Base-by-base conservation (phyloP, 2,888 invertebrate genomes). In the Caenorhabditis sinica region DNA sequence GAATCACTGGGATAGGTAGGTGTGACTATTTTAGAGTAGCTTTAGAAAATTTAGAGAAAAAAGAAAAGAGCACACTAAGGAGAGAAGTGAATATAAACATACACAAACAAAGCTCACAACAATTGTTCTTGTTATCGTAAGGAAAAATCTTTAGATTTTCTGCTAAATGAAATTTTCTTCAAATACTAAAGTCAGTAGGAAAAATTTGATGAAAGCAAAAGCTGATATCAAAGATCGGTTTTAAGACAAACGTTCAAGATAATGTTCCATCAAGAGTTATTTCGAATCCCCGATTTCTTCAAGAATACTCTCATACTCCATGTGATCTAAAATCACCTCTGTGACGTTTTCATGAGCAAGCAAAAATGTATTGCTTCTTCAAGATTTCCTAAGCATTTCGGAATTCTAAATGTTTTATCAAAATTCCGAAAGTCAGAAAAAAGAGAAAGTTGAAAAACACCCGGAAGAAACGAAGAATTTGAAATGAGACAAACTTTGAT, bases 1-100 rank as follows among this genome's bases (percentile, higher is more conserved):
- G 72, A 71, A 76, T 63, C 73, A 73, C 73, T 74, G 43, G 20
- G 73, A 63, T 51, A 40, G 28, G 28, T 53, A 51, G 25, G 28
- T 25, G 66, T 66, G 30, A 69, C 56, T 69, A 56, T 56, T 68
- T 53, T 0, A 28, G 49, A 20, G 28, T 49, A 30, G 20, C n/a
- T 28, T 60, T 6, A 13, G 33, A n/a, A 36, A 43, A 33, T 60
- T 33, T 36, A 36, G 61, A 53, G 23, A 53, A 56, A 25, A 33
- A 49, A 33, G 1, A 45, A 33, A 49, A 13, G 49, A 61, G n/a
- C 13, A 28, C 30, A 68, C 25, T 11, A 68, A 20, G 28, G 8
- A 63, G 11, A 23, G 20, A 28, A 60, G 43, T 17, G 40, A 13
- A 40, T 11, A 40, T 11, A 40, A n/a, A 60, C 25, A 71, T 2